Base-by-base conservation (phyloP, 2,888 invertebrate species). In the Acrobeloides nanus region DNA sequence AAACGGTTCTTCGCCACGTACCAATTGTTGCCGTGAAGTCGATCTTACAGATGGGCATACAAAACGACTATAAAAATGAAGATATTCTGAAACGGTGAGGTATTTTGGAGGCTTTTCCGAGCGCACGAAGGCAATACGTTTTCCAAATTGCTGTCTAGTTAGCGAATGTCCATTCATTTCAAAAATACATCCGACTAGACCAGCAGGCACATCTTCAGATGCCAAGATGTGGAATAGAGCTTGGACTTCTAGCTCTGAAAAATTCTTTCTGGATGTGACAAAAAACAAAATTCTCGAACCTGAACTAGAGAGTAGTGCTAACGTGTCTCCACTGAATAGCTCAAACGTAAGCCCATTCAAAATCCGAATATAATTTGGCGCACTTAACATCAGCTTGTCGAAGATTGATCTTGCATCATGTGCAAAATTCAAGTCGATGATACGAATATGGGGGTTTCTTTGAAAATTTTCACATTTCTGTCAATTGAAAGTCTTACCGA, bases 81-180 rank as follows among this genome's bases (percentile, higher is more conserved):
- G 78, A 2, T 87, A 87, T 74, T 90, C 89, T 54, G 85, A 82
- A n/a, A 87, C 87, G 4, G 88, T 87, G 81, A 92, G 83, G 56
- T 85, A 82, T 0, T 85, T 84, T 70, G 85, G 85, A n/a, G 89
- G 78, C 51, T 84, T 81, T 21, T 86, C 84, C 61, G 81, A 81
- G 38, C 84, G 81, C 4, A 87, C 83, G 69, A 85, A 85, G 1
- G 85, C 84, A 0, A 84, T 82, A 12, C 86, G 79, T 40, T 82
- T 81, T 44, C 83, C 78, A 34, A 92, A 78, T 12, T 83, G 82
- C 4, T 48, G 35, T 8, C 46, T 80, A 17, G 83, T 82, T 33
- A 89, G 83, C 33, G 83, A 82, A 73, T 87, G 85, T 0, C 90
- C 90, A 74, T 90, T 90, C 12, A 90, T 79, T 18, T 88, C 79